Evolutionary conservation across 2,797 vertebrate species (phyloP), one percentile per base, ranked within the genome.

Genomic region (Myripristis murdjan): DNA sequence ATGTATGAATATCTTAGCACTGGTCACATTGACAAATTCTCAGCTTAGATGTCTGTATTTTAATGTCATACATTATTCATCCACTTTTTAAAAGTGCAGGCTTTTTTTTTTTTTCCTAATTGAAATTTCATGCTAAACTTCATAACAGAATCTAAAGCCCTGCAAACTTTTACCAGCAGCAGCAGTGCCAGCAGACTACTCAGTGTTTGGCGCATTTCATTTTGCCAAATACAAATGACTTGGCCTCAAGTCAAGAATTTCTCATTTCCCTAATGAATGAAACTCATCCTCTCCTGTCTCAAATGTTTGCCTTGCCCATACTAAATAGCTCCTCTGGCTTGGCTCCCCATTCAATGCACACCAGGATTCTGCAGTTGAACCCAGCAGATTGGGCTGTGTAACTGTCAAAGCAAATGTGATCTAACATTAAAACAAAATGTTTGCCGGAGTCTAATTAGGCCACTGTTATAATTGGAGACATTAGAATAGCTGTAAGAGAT

Each of bases 131-230:
- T 74, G 73, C 49, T 81, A 84, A 82, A 85, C 70, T 54, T 73
- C 48, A 43, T 18, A 70, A 59, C 59, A 73, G 81, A 65, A 74
- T 62, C 51, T 26, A 64, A 76, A 62, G 55, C 77, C 76, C 10
- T 22, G 69, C 46, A 60, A 51, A 64, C 49, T 49, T 59, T 80
- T 68, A 79, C 60, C 57, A 64, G 51, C 51, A 26, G 9, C 70
- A 48, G 70, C 47, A 39, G 65, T 93, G 92, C 93, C 93, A 94
- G 88, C 81, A 90, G 85, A 88, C 89, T 89, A 93, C 92, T 94
- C 84, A 86, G 65, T 39, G 39, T 58, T 89, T 94, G 92, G 91
- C 90, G 79, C 65, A 12, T 23, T 48, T 23, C 12, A 15, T 65
- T 76, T 75, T 55, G 55, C 71, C 51, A 80, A 71, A 77, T 64